These are phyloP conservation scores for Lampris incognitus DNA, from an alignment of 2,113 vertebrate species.

Conservation along the genomic window DNA sequence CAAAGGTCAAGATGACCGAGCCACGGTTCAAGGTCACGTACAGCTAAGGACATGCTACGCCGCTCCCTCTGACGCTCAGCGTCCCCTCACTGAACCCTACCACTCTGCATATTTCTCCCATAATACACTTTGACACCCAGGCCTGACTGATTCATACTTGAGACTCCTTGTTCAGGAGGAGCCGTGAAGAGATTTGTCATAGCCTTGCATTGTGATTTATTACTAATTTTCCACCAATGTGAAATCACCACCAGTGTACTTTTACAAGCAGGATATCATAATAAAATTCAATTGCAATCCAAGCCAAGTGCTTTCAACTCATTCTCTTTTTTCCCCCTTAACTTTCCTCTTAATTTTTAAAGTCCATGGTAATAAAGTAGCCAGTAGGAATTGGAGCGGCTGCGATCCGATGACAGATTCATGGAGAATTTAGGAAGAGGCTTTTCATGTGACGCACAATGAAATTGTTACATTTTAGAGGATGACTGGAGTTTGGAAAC, in stretches of 20 bases:
- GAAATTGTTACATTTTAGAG: constrained; percentile 58
- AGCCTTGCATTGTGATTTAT: constrained; percentile 52
- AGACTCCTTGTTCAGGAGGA: background rate
- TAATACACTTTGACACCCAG: constrained; percentile 9
- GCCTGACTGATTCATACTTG: constrained; percentile 25
- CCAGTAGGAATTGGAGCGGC: constrained; percentile 47
- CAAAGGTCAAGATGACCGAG: background rate
- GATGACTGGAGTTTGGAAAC: constrained; percentile 46
- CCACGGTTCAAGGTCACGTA: background rate
- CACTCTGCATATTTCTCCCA: background rate
- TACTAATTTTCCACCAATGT: constrained; percentile 62
- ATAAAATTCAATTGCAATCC: constrained; percentile 34
- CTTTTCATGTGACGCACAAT: constrained; percentile 60
- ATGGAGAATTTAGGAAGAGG: constrained; percentile 57
- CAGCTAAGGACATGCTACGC: background rate
- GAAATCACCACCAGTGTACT: constrained; percentile 59
- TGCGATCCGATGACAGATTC: constrained; percentile 67
- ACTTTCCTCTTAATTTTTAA: constrained; percentile 48
- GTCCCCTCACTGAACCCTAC: too few relatives aligned
- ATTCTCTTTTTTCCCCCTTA: constrained; percentile 35
- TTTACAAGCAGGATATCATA: constrained; percentile 62
- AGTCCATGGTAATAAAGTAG: constrained; percentile 45
- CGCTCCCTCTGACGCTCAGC: background rate
- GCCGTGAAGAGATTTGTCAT: constrained; percentile 32
- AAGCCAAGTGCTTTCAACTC: constrained; percentile 54